Evolutionary conservation across 2,888 invertebrate species (phyloP).

Genomic region (Eupsilia transversa): DNA sequence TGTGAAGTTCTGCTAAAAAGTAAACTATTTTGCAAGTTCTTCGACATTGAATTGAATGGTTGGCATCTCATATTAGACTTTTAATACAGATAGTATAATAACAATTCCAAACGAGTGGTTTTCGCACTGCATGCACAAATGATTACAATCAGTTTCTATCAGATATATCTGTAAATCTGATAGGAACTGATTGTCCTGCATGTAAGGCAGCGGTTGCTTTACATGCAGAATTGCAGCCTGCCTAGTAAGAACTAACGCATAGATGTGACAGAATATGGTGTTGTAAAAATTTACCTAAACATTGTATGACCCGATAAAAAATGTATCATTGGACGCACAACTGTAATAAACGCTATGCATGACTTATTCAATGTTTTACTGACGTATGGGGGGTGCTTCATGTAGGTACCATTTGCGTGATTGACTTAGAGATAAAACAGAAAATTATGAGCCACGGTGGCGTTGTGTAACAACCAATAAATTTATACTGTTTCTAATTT

Average conservation of each 20-base stretch:
- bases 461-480: conserved; percentile 68
- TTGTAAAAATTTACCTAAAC: conserved; percentile 30
- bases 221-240: conserved; percentile 11
- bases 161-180: no score
- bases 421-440: conserved; percentile 73
- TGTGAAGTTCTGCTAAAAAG: neutral
- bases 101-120: neutral
- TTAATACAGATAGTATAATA: conserved; percentile 5
- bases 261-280: conserved; percentile 10
- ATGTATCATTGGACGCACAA: conserved; percentile 21
- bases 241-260: conserved; percentile 2
- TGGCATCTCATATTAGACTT: conserved; percentile 13
- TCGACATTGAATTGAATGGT: neutral
- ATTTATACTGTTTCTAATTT: conserved; percentile 74
- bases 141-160: neutral
- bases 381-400: conserved; percentile 57
- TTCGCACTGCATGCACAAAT: neutral
- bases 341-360: conserved; percentile 60
- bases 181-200: no score
- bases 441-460: conserved; percentile 69
- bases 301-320: conserved; percentile 43
- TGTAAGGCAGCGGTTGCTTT: no score
- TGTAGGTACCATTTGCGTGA: conserved; percentile 70
- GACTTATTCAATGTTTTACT: conserved; percentile 59
- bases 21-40: neutral